These are phyloP conservation scores for Lycia hirtaria DNA, from an alignment of 2,888 invertebrate genomes.

Conservation along the genomic window DNA sequence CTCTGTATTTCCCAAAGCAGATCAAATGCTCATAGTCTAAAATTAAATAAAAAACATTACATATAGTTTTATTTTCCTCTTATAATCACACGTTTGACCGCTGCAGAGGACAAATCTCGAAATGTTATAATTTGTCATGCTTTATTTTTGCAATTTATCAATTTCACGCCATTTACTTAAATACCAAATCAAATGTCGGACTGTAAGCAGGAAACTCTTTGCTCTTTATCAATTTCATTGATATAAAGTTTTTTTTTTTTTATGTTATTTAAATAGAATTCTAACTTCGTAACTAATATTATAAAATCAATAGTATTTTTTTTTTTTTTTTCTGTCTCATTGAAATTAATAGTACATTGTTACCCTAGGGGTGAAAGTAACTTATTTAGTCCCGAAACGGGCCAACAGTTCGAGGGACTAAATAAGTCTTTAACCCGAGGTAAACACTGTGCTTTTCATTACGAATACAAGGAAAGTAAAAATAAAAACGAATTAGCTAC, in stretches of 20 bases:
- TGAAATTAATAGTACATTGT: too few relatives aligned
- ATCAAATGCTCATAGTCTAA: background rate
- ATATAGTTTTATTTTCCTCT: background rate
- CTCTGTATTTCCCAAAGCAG: background rate
- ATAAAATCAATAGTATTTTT: too few relatives aligned
- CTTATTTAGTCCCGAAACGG: too few relatives aligned
- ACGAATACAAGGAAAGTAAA: too few relatives aligned
- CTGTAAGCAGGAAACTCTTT: background rate
- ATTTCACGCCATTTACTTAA: conserved; percentile 9
- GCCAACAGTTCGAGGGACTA: too few relatives aligned
- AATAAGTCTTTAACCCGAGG: too few relatives aligned
- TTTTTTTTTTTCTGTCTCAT: too few relatives aligned
- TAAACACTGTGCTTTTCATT: too few relatives aligned
- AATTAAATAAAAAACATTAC: background rate
- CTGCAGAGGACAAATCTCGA: conserved; percentile 6
- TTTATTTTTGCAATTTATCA: conserved; percentile 12
- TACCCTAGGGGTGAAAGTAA: too few relatives aligned
- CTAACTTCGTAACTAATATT: background rate
- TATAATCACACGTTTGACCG: conserved; percentile 1
- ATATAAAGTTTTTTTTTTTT: background rate
- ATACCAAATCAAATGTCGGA: conserved; percentile 12
- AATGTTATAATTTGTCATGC: background rate
- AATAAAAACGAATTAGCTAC: too few relatives aligned
- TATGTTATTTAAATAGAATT: background rate
- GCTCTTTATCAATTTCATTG: background rate